A percentile compares a stretch with the other conserved stretches of the same genome.
phyloP scores from a whole-genome alignment of 2,113 vertebrate species.

The Mungos mungo region DNA sequence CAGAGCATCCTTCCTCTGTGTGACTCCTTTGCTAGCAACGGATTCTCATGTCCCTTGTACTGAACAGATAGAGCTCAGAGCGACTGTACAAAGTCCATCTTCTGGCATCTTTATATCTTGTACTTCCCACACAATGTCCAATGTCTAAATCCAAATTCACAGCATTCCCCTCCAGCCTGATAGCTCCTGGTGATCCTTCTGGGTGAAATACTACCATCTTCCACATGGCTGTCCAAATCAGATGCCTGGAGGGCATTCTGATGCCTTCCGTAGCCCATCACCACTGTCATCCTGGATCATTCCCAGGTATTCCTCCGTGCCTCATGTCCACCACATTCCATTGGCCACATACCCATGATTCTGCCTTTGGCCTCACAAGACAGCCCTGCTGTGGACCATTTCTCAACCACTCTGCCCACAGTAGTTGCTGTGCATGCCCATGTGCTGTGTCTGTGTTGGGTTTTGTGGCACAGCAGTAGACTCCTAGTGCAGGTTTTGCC shows the following conservation, averaged over 20 bases:
- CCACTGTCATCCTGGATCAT: neutral
- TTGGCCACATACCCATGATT: too few species aligned
- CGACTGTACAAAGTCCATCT: neutral
- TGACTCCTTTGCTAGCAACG: neutral
- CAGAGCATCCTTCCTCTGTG: neutral
- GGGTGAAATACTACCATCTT: neutral
- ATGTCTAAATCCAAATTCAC: neutral
- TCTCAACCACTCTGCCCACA: too few species aligned
- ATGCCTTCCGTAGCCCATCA: neutral
- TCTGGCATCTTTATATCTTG: neutral
- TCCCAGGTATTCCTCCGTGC: neutral
- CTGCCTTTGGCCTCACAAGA: neutral
- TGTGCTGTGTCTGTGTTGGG: neutral
- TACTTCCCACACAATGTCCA: neutral
- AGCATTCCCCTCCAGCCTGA: neutral
- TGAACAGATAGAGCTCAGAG: neutral
- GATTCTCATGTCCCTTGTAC: neutral
- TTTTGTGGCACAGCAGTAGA: neutral
- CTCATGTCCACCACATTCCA: neutral
- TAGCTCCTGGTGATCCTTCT: neutral
- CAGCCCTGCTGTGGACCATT: too few species aligned
- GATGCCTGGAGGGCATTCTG: neutral
- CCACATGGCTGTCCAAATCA: neutral
- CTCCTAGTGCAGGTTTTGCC: neutral
- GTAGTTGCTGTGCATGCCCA: too few species aligned